phyloP scores from a whole-genome alignment of 1,140 invertebrate genomes.

The Cotesia typhae region DNA sequence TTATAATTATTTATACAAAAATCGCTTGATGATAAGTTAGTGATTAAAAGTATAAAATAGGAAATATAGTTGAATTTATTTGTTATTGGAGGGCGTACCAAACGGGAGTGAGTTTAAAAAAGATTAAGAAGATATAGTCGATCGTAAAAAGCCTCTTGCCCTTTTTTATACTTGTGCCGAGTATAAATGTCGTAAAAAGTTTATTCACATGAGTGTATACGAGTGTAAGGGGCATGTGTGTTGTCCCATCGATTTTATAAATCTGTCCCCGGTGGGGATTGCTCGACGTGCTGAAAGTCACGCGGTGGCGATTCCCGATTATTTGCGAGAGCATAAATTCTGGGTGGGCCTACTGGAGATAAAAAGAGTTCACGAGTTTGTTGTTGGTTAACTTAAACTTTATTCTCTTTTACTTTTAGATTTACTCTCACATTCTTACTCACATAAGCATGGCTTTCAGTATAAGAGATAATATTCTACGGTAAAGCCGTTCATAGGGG shows the following conservation, averaged over 20 bases:
- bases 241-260: constrained; percentile 44
- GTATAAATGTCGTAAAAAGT: constrained; percentile 15
- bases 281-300: constrained; percentile 33
- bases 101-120: neutral
- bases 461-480: constrained; percentile 19
- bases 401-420: neutral
- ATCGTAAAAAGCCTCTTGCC: constrained; percentile 19
- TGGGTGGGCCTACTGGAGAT: constrained; percentile 29
- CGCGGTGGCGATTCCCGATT: constrained; percentile 46
- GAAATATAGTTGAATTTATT: neutral
- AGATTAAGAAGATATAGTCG: constrained; percentile 24
- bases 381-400: neutral
- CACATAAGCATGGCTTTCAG: neutral
- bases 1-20: too few relatives aligned
- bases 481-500: constrained; percentile 32
- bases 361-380: constrained; percentile 19
- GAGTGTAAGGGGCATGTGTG: neutral
- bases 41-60: too few relatives aligned
- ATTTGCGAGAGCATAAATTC: constrained; percentile 56
- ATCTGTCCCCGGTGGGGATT: constrained; percentile 37
- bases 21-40: too few relatives aligned
- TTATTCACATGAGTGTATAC: constrained; percentile 2
- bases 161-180: neutral
- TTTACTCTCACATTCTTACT: neutral
- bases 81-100: neutral